Base-by-base conservation (phyloP, 2,888 invertebrate genomes). In the Tetranychus truncatus region DNA sequence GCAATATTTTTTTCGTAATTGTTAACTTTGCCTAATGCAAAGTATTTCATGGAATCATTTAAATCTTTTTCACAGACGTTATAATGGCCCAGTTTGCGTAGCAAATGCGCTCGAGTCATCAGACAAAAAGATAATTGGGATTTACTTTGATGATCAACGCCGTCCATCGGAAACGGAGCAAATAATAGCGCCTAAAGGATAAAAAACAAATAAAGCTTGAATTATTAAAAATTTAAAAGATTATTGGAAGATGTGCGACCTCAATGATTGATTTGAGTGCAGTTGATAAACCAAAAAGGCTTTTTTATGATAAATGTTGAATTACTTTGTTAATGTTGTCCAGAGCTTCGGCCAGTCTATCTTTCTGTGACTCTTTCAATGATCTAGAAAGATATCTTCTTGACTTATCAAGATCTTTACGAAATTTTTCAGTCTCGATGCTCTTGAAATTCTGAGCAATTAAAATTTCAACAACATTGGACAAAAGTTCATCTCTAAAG, bases 131-230 rank as follows among this genome's bases (percentile, higher is more conserved):
- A 9, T 21, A 69, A 69, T 11, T 20, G 69, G 4, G 20, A 20
- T 20, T 69, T 69, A 20, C 21, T 34, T 34, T 69, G 69, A 24
- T 69, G 21, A 11, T 69, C 34, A 6, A 6, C 69, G n/a, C 69
- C 34, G 3, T 69, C 34, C 9, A 11, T 2, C n/a, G 69, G 69
- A 69, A 69, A 69, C n/a, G 69, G 69, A 9, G 69, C 20, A 9
- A 69, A 69, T 20, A 69, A 69, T 11, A 69, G 9, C 9, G 69
- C 69, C 69, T 69, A 69, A 69, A 69, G 9, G 15, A 55, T 55
- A 55, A 55, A 55, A 55, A 55, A 55, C 55, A 15, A 15, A 9
- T 2, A 55, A 55, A 3, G 34, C 34, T 34, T 34, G 34, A 34
- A 34, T 34, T 34, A 34, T 34, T 34, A 34, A 0, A 34, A 34